phyloP scores from a whole-genome alignment of 2,888 invertebrate genomes.

The Andrena bucephala region DNA sequence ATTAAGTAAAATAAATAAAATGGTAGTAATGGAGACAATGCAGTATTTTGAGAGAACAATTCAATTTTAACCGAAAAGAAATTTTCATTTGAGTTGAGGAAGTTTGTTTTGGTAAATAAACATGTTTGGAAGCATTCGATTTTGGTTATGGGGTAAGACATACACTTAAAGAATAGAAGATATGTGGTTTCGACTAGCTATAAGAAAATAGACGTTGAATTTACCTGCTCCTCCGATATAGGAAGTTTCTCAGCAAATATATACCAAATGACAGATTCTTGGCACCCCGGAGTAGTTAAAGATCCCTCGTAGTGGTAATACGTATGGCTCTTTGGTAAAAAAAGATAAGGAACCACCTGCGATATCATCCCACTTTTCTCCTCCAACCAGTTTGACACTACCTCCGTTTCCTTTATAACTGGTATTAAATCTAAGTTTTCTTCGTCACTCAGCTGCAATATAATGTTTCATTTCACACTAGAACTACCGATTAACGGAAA shows the following conservation, averaged over 20 bases:
- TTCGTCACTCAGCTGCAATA: conserved; percentile 57
- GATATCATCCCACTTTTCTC: conserved; percentile 65
- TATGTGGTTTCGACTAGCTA: no score
- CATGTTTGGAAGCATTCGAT: background rate
- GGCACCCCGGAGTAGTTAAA: conserved; percentile 91
- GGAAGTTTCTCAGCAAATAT: conserved; percentile 87
- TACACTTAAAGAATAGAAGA: no score
- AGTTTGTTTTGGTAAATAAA: background rate
- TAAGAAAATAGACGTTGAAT: conserved; percentile 15
- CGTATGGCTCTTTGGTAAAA: conserved; percentile 87
- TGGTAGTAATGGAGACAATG: no score
- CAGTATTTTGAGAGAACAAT: no score
- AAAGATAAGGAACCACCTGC: conserved; percentile 82
- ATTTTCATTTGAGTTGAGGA: no score
- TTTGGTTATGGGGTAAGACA: no score
- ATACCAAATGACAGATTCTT: conserved; percentile 91
- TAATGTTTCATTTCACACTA: background rate
- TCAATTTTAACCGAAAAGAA: no score
- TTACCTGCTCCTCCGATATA: conserved; percentile 86
- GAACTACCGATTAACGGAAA: no score
- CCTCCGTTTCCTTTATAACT: conserved; percentile 72
- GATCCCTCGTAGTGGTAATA: conserved; percentile 91
- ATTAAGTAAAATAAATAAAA: no score
- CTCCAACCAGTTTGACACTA: conserved; percentile 72
- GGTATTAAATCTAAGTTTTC: conserved; percentile 74